Percentiles rank a stretch among this genome's conserved stretches.
These are phyloP conservation scores for Hyppa rectilinea DNA, from an alignment of 2,888 invertebrate genomes.

Conservation along the genomic window DNA sequence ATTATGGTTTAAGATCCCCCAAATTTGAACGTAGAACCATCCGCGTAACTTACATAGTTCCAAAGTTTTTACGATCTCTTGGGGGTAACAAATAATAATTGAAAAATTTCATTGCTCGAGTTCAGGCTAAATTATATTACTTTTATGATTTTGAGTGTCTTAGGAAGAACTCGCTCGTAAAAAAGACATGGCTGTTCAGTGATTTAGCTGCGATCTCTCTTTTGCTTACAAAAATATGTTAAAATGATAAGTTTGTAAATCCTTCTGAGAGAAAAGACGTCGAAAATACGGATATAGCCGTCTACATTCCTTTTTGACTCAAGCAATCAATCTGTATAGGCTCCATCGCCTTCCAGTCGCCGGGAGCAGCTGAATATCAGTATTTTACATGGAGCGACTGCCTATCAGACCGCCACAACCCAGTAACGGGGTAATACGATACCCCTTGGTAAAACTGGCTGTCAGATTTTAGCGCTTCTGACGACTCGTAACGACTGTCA, in stretches of 20 bases:
- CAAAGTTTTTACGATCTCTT: conserved; percentile 55
- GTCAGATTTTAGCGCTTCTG: no score
- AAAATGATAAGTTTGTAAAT: not conserved
- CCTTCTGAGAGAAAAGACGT: no score
- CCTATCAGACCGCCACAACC: no score
- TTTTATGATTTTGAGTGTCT: conserved; percentile 29
- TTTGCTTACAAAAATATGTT: not conserved
- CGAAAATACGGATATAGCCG: no score
- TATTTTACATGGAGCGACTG: no score
- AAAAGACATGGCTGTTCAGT: not conserved
- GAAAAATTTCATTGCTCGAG: conserved; percentile 43
- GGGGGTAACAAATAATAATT: conserved; percentile 56
- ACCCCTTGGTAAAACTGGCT: no score
- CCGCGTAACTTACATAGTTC: conserved; percentile 53
- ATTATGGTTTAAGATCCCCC: conserved; percentile 29
- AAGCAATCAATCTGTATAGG: no score
- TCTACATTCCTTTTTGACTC: no score
- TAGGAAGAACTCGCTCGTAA: conserved; percentile 11
- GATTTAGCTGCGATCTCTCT: not conserved
- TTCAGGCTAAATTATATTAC: conserved; percentile 12
- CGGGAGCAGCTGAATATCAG: no score
- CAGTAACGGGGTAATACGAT: no score
- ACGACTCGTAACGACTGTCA: no score
- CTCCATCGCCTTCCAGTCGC: no score
- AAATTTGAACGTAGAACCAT: conserved; percentile 39